A percentile compares a stretch with the other conserved stretches of the same genome.
phyloP scores from a whole-genome alignment of 2,113 vertebrate genomes.

The Ancistrus triradiatus region DNA sequence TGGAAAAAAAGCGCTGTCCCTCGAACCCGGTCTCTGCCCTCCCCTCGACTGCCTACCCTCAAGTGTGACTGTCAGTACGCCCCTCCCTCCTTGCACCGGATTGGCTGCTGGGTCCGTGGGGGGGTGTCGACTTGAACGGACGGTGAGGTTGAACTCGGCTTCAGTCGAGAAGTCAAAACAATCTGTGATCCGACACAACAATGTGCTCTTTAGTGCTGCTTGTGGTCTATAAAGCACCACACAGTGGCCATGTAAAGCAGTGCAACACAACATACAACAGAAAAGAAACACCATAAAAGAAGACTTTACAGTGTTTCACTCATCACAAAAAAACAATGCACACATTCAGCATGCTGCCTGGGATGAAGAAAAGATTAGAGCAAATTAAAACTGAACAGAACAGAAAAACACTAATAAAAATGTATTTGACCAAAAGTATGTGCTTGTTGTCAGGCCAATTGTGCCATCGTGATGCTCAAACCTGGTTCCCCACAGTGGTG shows the following conservation, averaged over 20 bases:
- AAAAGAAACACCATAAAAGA: slow-evolving; percentile 31
- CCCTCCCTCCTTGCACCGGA: slow-evolving; percentile 83
- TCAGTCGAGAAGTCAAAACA: slow-evolving; percentile 98
- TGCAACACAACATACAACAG: slow-evolving; percentile 26
- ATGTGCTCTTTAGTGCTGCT: slow-evolving; percentile 62
- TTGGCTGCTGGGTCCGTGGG: slow-evolving; percentile 83
- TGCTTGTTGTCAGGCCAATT: not conserved
- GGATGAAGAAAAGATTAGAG: not conserved
- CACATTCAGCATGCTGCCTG: not conserved
- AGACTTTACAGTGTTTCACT: slow-evolving; percentile 4
- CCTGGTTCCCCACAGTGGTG: no score
- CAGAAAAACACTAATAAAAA: not conserved
- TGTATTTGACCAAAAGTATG: not conserved
- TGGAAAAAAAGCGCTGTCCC: slow-evolving; percentile 72
- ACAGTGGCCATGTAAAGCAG: not conserved
- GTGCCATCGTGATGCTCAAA: no score
- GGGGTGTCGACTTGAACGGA: slow-evolving; percentile 83
- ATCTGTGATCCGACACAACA: slow-evolving; percentile 99
- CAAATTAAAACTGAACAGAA: no score
- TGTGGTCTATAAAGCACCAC: not conserved
- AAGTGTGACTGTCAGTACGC: slow-evolving; percentile 86
- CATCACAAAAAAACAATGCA: not conserved
- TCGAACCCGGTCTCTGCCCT: slow-evolving; percentile 75
- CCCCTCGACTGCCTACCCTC: slow-evolving; percentile 99
- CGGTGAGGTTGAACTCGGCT: slow-evolving; percentile 86